phyloP scores from a whole-genome alignment of 2,797 vertebrate genomes.

The Lagocephalus sceleratus region DNA sequence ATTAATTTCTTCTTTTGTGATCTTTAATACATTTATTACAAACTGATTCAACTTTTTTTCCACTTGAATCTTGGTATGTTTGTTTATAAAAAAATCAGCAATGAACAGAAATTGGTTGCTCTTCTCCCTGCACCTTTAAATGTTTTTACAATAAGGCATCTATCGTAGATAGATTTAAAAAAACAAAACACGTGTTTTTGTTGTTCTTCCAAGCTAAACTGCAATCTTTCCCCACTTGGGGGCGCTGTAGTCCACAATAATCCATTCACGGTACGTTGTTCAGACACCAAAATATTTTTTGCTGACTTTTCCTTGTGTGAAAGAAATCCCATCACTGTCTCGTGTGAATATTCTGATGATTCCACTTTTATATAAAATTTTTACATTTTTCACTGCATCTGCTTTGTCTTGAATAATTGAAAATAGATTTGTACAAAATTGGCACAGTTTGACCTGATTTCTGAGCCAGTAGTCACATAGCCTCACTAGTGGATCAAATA shows the following conservation, averaged over 20 bases:
- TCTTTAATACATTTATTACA: too few species aligned
- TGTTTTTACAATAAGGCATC: too few species aligned
- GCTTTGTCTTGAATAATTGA: slow-evolving; percentile 30
- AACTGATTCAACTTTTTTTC: too few species aligned
- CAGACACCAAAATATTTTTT: slow-evolving; percentile 10
- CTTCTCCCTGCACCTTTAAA: too few species aligned
- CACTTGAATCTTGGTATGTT: too few species aligned
- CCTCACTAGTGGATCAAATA: too few species aligned
- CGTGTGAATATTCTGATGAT: slow-evolving; percentile 31
- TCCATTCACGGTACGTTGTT: too few species aligned
- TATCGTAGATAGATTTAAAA: neutral
- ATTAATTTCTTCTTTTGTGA: too few species aligned
- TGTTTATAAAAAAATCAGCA: too few species aligned
- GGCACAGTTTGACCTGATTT: slow-evolving; percentile 4
- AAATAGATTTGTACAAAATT: slow-evolving; percentile 45
- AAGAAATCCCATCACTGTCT: slow-evolving; percentile 10
- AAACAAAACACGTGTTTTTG: neutral
- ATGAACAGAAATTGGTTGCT: too few species aligned
- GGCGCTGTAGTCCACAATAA: slow-evolving; percentile 14
- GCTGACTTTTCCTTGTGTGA: slow-evolving; percentile 15
- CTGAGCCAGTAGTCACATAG: too few species aligned
- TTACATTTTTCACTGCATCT: slow-evolving; percentile 44
- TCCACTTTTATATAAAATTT: slow-evolving; percentile 50
- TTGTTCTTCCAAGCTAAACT: slow-evolving; percentile 1
- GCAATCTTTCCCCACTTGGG: slow-evolving; percentile 16